These are phyloP conservation scores for Rhizoglyphus robini DNA, from an alignment of 1,140 invertebrate species.

Conservation along the genomic window DNA sequence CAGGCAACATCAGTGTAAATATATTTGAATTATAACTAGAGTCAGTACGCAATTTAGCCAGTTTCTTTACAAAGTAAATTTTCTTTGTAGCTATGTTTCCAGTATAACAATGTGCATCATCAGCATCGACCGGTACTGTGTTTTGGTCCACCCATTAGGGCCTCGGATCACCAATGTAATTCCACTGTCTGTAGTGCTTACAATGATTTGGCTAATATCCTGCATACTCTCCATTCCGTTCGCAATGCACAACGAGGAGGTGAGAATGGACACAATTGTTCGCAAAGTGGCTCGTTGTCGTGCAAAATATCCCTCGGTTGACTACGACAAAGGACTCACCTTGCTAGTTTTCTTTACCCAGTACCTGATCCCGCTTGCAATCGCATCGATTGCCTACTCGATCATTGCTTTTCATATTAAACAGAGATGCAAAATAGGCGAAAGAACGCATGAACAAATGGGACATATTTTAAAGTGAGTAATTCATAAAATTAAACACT, in stretches of 20 bases:
- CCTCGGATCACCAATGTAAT: constrained; percentile 31
- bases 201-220: constrained; percentile 76
- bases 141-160: constrained; percentile 39
- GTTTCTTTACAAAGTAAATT: no score
- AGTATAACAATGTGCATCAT: constrained; percentile 6
- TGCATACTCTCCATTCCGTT: constrained; percentile 76
- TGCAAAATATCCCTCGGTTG: not conserved
- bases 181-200: constrained; percentile 44
- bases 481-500: not conserved
- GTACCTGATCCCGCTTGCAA: not conserved
- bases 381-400: not conserved
- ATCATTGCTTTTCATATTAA: not conserved
- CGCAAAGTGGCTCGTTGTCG: constrained; percentile 3
- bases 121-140: constrained; percentile 37
- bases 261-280: not conserved
- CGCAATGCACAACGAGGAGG: constrained; percentile 51
- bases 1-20: constrained; percentile 35
- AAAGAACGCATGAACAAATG: not conserved
- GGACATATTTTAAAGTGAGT: not conserved
- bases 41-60: no score
- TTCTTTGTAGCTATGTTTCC: not conserved
- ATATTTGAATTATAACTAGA: no score
- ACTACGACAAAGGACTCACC: not conserved
- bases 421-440: not conserved
- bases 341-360: not conserved